These are phyloP conservation scores for Novumbra hubbsi DNA, from an alignment of 2,797 vertebrate species.

Conservation along the genomic window DNA sequence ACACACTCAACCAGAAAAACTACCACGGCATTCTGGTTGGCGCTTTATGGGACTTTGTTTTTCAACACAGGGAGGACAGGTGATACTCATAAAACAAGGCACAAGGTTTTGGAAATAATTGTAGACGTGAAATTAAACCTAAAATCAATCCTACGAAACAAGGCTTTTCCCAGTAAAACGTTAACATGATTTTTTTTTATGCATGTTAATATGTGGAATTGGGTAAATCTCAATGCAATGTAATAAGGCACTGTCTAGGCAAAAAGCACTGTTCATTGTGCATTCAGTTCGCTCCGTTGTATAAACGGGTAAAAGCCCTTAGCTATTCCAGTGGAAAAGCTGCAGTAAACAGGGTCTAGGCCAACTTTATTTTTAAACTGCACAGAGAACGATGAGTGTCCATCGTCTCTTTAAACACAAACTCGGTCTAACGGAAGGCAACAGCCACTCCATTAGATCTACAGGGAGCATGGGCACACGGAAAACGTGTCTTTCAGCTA, in stretches of 20 bases:
- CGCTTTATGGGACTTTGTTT: too few relatives aligned
- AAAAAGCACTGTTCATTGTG: neutral
- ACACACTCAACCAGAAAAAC: too few relatives aligned
- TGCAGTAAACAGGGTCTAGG: neutral
- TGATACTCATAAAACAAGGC: too few relatives aligned
- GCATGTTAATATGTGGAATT: neutral
- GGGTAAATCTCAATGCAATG: neutral
- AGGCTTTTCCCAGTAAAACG: too few relatives aligned
- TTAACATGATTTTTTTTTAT: too few relatives aligned
- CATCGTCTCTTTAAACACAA: neutral
- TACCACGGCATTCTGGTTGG: too few relatives aligned
- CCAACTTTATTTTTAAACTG: neutral
- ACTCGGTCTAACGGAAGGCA: neutral
- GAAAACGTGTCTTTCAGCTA: conserved; percentile 17
- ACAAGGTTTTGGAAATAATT: too few relatives aligned
- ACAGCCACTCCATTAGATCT: conserved; percentile 11
- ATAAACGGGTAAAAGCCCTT: neutral
- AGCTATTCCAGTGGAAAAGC: neutral
- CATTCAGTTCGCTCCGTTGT: conserved; percentile 10
- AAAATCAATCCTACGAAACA: too few relatives aligned
- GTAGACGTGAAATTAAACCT: too few relatives aligned
- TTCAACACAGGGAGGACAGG: too few relatives aligned
- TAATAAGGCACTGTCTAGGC: neutral
- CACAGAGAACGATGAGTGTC: neutral
- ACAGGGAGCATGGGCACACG: neutral